Base-by-base conservation (phyloP, 2,888 invertebrate genomes). In the Drosophila trichaetosa region DNA sequence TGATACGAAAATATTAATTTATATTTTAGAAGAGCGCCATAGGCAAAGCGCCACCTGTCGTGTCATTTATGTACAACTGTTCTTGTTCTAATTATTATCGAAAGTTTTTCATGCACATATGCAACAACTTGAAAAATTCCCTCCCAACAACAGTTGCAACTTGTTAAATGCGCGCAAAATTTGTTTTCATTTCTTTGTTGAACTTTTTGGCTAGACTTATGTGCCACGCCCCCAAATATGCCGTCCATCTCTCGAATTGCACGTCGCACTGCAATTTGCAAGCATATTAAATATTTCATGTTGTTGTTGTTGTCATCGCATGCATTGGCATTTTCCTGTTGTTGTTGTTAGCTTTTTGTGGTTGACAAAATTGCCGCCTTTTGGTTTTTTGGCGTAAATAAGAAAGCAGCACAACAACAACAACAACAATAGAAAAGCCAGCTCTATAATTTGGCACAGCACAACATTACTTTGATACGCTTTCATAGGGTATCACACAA, bases 301-400 rank as follows among this genome's bases (percentile, higher is more conserved):
- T 34, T 48, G 27, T 33, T 53, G 51, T 36, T 64, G 48, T 54
- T 46, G 46, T 16, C 46, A 42, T 60, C 58, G 69, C 79, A 79
- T 60, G 36, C 70, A 57, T 59, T 62, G 54, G 62, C 66, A 57
- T 64, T 65, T 64, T 40, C n/a, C 6, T 31, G 33, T 16, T 66
- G 42, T 16, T 66, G 42, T 40, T 36, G 42, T 49, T 52, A 27
- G 11, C 27, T 27, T 56, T 49, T 54, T 59, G 57, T 62, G 56
- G 76, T 70, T 77, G 85, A 78, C 71, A 68, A 82, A 82, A 76
- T 82, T 69, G 66, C 70, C 40, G 77, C 67, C 69, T 61, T 66
- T 57, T 66, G 24, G 66, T 49, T 73, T 73, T 84, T 76, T 62
- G 73, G 68, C 68, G 24, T 49, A 60, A 61, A 51, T 49, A 76